Base-by-base conservation (phyloP, 92 coral and sea anemone species). In the Actinostola sp. region DNA sequence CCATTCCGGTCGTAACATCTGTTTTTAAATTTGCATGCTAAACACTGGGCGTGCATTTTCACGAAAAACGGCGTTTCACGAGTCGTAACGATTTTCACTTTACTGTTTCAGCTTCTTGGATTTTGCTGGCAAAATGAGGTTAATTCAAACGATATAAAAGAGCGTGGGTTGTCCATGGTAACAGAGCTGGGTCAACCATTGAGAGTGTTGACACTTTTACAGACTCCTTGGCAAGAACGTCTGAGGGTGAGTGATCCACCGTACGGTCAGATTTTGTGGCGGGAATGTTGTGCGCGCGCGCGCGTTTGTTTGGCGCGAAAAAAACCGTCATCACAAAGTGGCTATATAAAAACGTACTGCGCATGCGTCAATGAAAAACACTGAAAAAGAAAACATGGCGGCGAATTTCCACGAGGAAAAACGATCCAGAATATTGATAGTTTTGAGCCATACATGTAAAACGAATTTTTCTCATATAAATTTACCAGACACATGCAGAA, bases 51-150 rank as follows among this genome's bases (percentile, higher is more conserved):
- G n/a, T n/a, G n/a, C n/a, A 36, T 36, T 36, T 36, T 36, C 11
- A 4, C 30, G 20, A 19, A 14, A 35, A 49, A 70, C 58, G 54
- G 45, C 21, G 42, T 4, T 36, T 36, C 42, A 4, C 11, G 42
- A 4, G 11, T 36, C 42, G 11, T 19, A 46, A 46, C 53, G 23
- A 6, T 16, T 46, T 28, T 61, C 21, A 27, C 13, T 32, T 70
- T 58, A 44, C 41, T n/a, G 9, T 63, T 54, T 16, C 78, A 88
- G 97, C 82, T 92, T 25, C 78, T 91, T 41, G 97, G 97, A 41
- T 92, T 89, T 75, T 94, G 98, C 54, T 85, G 96, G 93, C 98
- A 94, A 82, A 94, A 91, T 54, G 98, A 94, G 41, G 75, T 82
- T 2, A 92, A 91, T 53, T 75, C 97, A 15, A 80, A 83, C 70